Percentiles rank a stretch among this genome's conserved stretches.
These are phyloP conservation scores for Rhinopithecus roxellana DNA, from an alignment of 2,113 vertebrate genomes.

Conservation along the genomic window DNA sequence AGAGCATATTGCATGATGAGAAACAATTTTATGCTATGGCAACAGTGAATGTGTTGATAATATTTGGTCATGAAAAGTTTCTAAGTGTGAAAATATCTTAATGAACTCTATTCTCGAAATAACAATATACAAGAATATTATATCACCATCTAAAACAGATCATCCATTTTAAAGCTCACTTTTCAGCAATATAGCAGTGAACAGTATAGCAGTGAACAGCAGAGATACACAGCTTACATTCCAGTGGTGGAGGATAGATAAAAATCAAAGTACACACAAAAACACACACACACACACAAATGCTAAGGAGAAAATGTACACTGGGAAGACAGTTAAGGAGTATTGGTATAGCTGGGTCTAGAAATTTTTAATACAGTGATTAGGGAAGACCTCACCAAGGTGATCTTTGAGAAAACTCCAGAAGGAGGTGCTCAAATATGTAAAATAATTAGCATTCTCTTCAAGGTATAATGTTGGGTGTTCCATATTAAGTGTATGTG, in stretches of 20 bases:
- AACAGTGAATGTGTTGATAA: neutral
- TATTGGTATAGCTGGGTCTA: rapidly evolving
- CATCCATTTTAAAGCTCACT: neutral
- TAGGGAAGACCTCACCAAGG: neutral
- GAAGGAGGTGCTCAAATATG: neutral
- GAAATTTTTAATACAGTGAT: neutral
- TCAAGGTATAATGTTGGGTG: neutral
- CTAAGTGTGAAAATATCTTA: neutral
- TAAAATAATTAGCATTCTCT: neutral
- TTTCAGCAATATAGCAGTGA: neutral
- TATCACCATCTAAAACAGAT: neutral
- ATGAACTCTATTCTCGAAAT: neutral
- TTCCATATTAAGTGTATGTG: neutral
- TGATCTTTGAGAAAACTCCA: neutral
- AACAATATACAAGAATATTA: too few species aligned
- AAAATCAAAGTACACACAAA: neutral
- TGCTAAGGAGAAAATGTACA: neutral
- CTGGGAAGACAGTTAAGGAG: rapidly evolving
- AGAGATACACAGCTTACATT: too few species aligned
- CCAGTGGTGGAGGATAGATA: neutral
- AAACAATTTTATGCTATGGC: neutral
- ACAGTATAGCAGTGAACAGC: neutral
- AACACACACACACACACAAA: neutral
- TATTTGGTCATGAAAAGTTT: neutral
- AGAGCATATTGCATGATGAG: neutral